Evolutionary conservation across 2,888 invertebrate genomes (phyloP).

Genomic region (Leucania comma): DNA sequence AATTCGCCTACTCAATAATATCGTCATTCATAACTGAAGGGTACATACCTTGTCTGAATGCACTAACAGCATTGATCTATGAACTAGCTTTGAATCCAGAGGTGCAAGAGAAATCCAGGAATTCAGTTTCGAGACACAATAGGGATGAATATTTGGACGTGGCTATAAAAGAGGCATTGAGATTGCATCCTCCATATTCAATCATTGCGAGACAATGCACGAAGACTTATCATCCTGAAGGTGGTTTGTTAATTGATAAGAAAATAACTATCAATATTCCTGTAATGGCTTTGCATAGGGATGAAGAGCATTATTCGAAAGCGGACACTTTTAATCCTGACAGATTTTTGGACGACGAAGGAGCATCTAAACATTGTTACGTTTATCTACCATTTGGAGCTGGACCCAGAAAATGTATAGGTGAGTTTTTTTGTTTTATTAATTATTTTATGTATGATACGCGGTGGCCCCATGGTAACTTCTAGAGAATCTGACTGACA

Average conservation of each 20-base stretch:
- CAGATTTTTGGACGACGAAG: slow-evolving; percentile 78
- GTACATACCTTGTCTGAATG: slow-evolving; percentile 81
- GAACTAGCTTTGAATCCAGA: slow-evolving; percentile 79
- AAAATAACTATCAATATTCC: slow-evolving; percentile 83
- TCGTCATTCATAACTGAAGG: slow-evolving; percentile 84
- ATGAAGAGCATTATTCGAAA: slow-evolving; percentile 78
- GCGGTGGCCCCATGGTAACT: too few species aligned
- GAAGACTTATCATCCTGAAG: slow-evolving; percentile 80
- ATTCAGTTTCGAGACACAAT: slow-evolving; percentile 69
- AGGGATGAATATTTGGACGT: slow-evolving; percentile 79
- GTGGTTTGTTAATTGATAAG: slow-evolving; percentile 79
- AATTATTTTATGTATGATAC: too few species aligned
- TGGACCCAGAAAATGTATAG: slow-evolving; percentile 86
- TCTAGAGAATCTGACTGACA: too few species aligned
- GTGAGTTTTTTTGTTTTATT: slow-evolving; percentile 72
- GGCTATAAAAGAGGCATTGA: slow-evolving; percentile 83
- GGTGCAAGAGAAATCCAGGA: slow-evolving; percentile 78
- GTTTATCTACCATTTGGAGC: slow-evolving; percentile 85
- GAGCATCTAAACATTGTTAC: slow-evolving; percentile 71
- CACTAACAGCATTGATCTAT: slow-evolving; percentile 79
- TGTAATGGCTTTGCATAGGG: slow-evolving; percentile 81
- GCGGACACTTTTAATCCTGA: slow-evolving; percentile 81
- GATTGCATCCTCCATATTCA: slow-evolving; percentile 84
- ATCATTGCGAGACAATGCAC: slow-evolving; percentile 82
- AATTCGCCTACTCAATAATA: slow-evolving; percentile 78